Conservation (phyloP, 2,113 vertebrate species). For the Naja naja region DNA sequence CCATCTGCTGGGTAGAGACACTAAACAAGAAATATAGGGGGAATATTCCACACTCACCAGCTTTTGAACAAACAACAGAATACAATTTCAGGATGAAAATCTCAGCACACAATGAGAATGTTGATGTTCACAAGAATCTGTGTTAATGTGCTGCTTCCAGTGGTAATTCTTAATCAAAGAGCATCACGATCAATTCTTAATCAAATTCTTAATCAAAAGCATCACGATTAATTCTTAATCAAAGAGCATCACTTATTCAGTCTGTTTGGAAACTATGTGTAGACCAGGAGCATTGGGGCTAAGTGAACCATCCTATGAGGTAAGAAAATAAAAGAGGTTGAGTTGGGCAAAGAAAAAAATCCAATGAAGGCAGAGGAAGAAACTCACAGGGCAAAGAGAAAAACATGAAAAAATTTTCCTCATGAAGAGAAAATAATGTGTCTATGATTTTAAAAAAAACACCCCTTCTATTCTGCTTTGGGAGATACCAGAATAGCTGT, state of each 20-base stretch:
- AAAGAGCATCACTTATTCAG: neutral
- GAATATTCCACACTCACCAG: slow-evolving; percentile 45
- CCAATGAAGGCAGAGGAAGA: neutral
- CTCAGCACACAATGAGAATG: slow-evolving; percentile 17
- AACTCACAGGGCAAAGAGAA: neutral
- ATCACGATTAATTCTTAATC: slow-evolving; percentile 2
- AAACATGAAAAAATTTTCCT: neutral
- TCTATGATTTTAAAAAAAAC: neutral
- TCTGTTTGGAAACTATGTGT: neutral
- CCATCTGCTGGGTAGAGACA: slow-evolving; percentile 69
- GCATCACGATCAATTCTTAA: no score
- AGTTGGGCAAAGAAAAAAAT: neutral
- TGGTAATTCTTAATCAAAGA: slow-evolving; percentile 1
- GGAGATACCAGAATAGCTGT: neutral
- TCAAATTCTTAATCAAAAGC: no score
- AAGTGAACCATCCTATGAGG: neutral
- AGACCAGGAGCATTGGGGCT: no score
- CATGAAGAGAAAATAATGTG: neutral
- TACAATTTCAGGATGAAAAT: slow-evolving; percentile 48
- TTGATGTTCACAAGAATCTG: slow-evolving; percentile 24
- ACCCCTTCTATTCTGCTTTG: neutral
- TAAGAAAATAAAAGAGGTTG: neutral
- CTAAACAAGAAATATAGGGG: slow-evolving; percentile 61
- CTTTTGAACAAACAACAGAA: slow-evolving; percentile 48
- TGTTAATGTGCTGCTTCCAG: neutral